phyloP scores from a whole-genome alignment of 2,113 vertebrate species.

The Ancistrus triradiatus region DNA sequence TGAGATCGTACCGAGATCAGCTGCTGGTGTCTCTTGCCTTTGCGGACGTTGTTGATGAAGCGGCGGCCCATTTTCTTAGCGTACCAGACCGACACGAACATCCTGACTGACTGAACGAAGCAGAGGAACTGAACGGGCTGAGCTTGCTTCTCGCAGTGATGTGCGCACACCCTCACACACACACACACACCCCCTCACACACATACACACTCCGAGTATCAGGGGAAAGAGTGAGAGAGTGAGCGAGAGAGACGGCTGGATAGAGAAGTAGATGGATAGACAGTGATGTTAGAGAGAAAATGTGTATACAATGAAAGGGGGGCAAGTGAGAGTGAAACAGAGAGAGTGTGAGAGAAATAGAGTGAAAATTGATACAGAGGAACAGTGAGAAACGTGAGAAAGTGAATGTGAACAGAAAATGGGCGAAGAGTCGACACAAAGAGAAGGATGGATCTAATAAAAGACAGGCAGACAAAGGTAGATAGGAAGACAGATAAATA shows the following conservation, averaged over 20 bases:
- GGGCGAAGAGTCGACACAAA: too few relatives aligned
- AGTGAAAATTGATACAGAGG: too few relatives aligned
- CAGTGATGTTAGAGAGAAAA: too few relatives aligned
- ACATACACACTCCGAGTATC: background rate
- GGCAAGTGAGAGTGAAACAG: too few relatives aligned
- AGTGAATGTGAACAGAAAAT: too few relatives aligned
- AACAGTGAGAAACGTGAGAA: too few relatives aligned
- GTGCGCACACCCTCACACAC: conserved; percentile 1
- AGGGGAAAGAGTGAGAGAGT: background rate
- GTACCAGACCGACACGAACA: conserved; percentile 76
- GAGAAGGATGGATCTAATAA: too few relatives aligned
- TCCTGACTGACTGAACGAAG: conserved; percentile 37
- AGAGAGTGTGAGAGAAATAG: too few relatives aligned
- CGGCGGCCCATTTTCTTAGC: conserved; percentile 70
- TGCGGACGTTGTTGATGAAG: conserved; percentile 68
- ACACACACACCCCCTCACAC: too few relatives aligned
- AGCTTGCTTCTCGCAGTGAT: conserved; percentile 14
- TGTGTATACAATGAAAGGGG: too few relatives aligned
- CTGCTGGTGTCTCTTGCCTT: conserved; percentile 62
- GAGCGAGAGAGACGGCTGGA: background rate
- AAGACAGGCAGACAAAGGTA: background rate
- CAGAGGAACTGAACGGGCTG: background rate
- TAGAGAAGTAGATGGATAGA: background rate
- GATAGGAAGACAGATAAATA: background rate
- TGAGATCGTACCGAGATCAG: conserved; percentile 57